Conservation (phyloP, 2,888 invertebrate genomes). For the Ditylenchus weischeri region DNA sequence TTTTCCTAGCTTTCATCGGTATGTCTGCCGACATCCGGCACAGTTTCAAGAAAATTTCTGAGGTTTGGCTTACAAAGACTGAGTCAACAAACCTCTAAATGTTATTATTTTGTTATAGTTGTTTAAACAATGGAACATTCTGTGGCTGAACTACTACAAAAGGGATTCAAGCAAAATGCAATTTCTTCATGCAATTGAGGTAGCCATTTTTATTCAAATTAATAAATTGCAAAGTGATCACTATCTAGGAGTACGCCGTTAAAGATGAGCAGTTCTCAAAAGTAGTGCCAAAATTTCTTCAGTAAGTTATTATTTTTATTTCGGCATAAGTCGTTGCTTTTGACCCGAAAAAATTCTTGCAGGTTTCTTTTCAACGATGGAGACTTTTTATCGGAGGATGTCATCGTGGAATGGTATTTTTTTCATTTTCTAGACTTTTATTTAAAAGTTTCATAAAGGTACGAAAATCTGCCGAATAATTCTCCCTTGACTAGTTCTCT, state of each 20-base stretch:
- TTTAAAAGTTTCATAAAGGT: neutral
- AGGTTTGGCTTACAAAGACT: slow-evolving; percentile 8
- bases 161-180: slow-evolving; percentile 35
- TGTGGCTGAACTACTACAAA: slow-evolving; percentile 50
- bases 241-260: slow-evolving; percentile 20
- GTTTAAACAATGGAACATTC: slow-evolving; percentile 34
- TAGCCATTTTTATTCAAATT: slow-evolving; percentile 3
- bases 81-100: too few relatives aligned
- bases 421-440: too few relatives aligned
- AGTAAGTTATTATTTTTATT: neutral
- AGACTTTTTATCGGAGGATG: slow-evolving; percentile 23
- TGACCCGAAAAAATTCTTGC: too few relatives aligned
- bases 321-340: too few relatives aligned
- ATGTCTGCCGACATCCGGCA: slow-evolving; percentile 28
- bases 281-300: slow-evolving; percentile 38
- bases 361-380: slow-evolving; percentile 37
- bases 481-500: slow-evolving; percentile 2
- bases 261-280: slow-evolving; percentile 13
- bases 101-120: slow-evolving; percentile 31
- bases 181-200: slow-evolving; percentile 48
- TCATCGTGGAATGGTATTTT: slow-evolving; percentile 43
- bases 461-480: slow-evolving; percentile 1
- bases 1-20: slow-evolving; percentile 42
- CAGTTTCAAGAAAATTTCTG: slow-evolving; percentile 19
- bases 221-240: slow-evolving; percentile 9